phyloP scores from a whole-genome alignment of 2,113 vertebrate genomes.

The Gambusia holbrooki region DNA sequence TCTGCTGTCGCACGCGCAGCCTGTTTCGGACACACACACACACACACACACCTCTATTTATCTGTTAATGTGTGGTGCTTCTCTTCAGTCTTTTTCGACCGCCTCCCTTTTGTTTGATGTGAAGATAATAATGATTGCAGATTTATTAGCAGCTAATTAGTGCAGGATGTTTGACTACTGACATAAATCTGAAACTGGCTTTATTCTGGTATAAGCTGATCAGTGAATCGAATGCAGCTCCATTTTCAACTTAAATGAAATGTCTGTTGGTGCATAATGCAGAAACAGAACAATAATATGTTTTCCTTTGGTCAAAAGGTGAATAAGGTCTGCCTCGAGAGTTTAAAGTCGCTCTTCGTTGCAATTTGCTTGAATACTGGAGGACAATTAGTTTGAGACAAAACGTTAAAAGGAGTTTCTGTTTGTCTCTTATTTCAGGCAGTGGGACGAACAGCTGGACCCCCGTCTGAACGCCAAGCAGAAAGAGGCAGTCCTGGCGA shows the following conservation, averaged over 20 bases:
- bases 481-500: slow-evolving; percentile 97
- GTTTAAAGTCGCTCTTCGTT: slow-evolving; percentile 1
- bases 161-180: no score
- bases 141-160: background rate
- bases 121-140: background rate
- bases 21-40: background rate
- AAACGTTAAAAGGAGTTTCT: background rate
- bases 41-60: background rate
- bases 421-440: slow-evolving; percentile 77
- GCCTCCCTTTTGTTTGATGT: background rate
- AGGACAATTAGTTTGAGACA: background rate
- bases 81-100: background rate
- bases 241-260: background rate
- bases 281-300: background rate
- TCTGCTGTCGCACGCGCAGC: background rate
- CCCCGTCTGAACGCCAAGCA: slow-evolving; percentile 98
- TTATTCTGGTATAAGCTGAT: background rate
- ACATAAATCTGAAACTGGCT: background rate
- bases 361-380: background rate
- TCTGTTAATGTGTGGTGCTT: background rate
- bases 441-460: slow-evolving; percentile 99
- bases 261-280: background rate
- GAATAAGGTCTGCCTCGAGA: no score
- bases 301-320: background rate
- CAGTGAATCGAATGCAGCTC: background rate